Evolutionary conservation across 2,113 vertebrate genomes (phyloP), one percentile per base, ranked within the genome.

Genomic region (Arenaria interpres): DNA sequence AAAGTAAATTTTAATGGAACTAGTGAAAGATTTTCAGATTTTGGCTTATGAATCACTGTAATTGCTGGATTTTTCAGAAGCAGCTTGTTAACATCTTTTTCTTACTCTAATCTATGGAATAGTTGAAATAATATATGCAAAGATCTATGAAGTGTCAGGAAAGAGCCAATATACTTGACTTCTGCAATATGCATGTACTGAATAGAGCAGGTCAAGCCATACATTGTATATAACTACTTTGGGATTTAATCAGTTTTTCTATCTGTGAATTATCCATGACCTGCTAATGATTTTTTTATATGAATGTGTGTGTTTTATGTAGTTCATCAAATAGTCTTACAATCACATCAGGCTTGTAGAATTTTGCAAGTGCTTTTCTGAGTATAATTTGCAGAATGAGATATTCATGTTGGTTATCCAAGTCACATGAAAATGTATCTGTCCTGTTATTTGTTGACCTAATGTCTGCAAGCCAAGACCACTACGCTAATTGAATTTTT

Each of bases 231-330:
- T 64, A 94, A 81, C 51, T n/a, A 46, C 60, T 62, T 51, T 74
- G 82, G 56, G 69, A 89, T 86, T 93, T 83, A 69, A 91, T 77
- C 62, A 35, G 12, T 50, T 86, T 81, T 81, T 90, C 79, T 75
- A 22, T 41, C 39, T 25, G 27, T 95, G 90, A 92, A 86, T 95
- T 95, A 92, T 94, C 90, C 68, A 72, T 89, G 83, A 92, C 73
- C 92, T n/a, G 33, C 53, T 92, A 81, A 95, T 90, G 68, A 92
- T 93, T 96, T 92, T 96, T 96, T 90, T 62, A 89, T 88, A 78
- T n/a, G 43, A 93, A 76, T 46, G 2, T 39, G 24, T 85, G 57
- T 88, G 27, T 43, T 93, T 92, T 81, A 85, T 37, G 51, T 81
- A 75, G 83, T 89, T 92, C 88, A 87, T 92, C 80, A 89, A 96